Evolutionary conservation across 2,797 vertebrate genomes (phyloP), one percentile per base, ranked within the genome.

Genomic region (Danionella dracula): DNA sequence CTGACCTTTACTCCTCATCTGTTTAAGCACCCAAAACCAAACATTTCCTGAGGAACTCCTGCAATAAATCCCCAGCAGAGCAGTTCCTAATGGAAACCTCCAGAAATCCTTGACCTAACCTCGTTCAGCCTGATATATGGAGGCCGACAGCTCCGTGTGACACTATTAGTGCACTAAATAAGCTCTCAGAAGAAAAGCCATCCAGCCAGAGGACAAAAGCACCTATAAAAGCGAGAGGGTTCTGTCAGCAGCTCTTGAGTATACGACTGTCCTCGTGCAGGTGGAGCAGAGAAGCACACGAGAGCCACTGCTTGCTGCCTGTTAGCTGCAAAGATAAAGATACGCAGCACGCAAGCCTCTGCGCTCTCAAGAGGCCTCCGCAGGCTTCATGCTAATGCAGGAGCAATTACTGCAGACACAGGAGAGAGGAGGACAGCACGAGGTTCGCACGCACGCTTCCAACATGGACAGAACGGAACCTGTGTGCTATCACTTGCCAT

Each of bases 161-260:
- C 31, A 35, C 29, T 56, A 69, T 80, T 79, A 65, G 73, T 74
- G 68, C 55, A 70, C 54, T 56, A 72, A 83, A 79, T 82, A 82
- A 80, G 68, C 69, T 37, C 46, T 61, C 60, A 66, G 42, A 45
- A 56, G 40, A 62, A 73, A 82, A 82, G 10, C 70, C 78, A 79
- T 79, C 61, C 44, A 17, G 68, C 70, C 44, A 40, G 44, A 66
- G 21, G 59, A 81, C 71, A 64, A 53, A 51, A 21, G 38, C 48
- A 64, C 29, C 37, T 42, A 42, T 64, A 64, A 31, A 50, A 35
- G 21, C 31, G 46, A 3, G 16, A 0, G 27, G 5, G 48, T 64
- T 23, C n/a, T 60, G 42, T 41, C 21, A 29, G 37, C 59, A 29
- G 21, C 20, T 5, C 13, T 23, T 19, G 34, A 48, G 46, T 42